Base-by-base conservation (phyloP, 2,888 invertebrate species). In the Nomada goodeniana region DNA sequence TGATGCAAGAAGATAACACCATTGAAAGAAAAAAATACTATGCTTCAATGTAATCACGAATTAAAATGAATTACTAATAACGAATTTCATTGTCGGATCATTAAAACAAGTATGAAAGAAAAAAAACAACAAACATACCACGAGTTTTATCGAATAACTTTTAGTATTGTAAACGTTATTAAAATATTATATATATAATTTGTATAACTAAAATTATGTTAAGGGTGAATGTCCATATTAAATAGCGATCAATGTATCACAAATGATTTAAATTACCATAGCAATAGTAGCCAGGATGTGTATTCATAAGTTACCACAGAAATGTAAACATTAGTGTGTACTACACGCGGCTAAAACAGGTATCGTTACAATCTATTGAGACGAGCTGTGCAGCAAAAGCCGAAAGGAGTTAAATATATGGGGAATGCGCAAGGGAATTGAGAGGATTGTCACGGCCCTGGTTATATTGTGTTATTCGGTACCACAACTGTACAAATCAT, bases 391-490 rank as follows among this genome's bases (percentile, higher is more conserved):
- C 55, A 50, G 64, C 23, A 18, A 42, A 36, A 71, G 61, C 52
- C 29, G 47, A 73, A 61, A 68, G 68, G 73, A 74, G 42, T 52
- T 26, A 36, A 61, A 60, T 63, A 44, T 71, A 53, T 63, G 55
- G 57, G 65, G 23, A 71, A 80, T 79, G 74, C 80, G 69, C 73
- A 76, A 84, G 81, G 83, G 64, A 67, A 52, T 60, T 65, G 29
- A 75, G 53, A 80, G 84, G 76, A 85, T 80, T 53, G 70, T 80
- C 70, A 90, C 91, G 85, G 78, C 79, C 90, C 90, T 91, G 90
- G 79, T 86, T 81, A 83, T 82, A 84, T 87, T 87, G 86, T 88
- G 88, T 86, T 89, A 89, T 89, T 88, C 77, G 77, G 87, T 88
- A 87, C 68, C 75, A 85, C 80, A 90, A 90, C 84, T 85, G 82